These are phyloP conservation scores for Hippocampus guttulatus DNA, from an alignment of 2,113 vertebrate species.

Conservation along the genomic window DNA sequence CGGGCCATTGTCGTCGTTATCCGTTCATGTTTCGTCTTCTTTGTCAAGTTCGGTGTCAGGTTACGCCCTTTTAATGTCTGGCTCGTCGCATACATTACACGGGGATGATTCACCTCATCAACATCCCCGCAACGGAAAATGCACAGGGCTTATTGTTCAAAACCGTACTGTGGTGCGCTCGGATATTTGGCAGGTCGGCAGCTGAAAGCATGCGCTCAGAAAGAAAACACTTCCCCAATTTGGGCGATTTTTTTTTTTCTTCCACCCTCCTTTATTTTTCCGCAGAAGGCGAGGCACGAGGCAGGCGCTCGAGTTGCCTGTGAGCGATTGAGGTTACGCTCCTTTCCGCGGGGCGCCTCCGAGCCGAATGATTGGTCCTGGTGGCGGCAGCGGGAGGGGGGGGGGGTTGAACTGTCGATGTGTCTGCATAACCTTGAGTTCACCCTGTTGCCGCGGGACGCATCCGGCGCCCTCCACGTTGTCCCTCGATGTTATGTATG, in stretches of 20 bases:
- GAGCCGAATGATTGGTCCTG: slow-evolving; percentile 34
- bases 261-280: not conserved
- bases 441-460: slow-evolving; percentile 58
- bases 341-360: slow-evolving; percentile 26
- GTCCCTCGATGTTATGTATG: slow-evolving; percentile 48
- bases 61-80: not conserved
- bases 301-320: slow-evolving; percentile 31
- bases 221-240: not conserved
- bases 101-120: not conserved
- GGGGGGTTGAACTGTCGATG: slow-evolving; percentile 44
- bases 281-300: slow-evolving; percentile 3
- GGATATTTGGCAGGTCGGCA: not conserved
- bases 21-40: not conserved
- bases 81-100: not conserved
- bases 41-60: not conserved
- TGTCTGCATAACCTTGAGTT: slow-evolving; percentile 58
- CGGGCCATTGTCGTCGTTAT: not conserved
- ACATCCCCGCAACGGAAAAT: not conserved
- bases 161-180: not conserved
- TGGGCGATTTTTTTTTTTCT: not conserved
- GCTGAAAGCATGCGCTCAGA: not conserved
- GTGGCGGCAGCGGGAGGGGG: not conserved
- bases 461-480: slow-evolving; percentile 47
- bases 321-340: slow-evolving; percentile 38
- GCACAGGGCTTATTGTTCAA: not conserved